These are phyloP conservation scores for Kradibia gibbosae DNA, from an alignment of 1,140 invertebrate species.

Conservation along the genomic window DNA sequence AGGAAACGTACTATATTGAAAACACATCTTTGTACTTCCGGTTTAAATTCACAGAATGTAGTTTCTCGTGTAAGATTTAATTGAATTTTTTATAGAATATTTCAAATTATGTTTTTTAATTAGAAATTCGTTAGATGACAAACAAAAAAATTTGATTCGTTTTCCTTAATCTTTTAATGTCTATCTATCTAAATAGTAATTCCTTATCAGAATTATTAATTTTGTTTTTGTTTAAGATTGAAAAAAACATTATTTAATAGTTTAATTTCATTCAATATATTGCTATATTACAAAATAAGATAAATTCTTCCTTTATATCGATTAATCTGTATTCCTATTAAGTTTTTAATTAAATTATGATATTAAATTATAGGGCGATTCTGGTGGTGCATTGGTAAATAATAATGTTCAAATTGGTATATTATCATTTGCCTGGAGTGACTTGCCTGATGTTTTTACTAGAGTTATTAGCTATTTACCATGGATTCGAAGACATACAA, in stretches of 20 bases:
- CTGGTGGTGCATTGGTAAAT: constrained; percentile 9
- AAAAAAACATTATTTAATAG: too few species aligned
- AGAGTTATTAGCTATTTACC: neutral
- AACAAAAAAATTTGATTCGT: too few species aligned
- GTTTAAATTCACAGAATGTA: neutral
- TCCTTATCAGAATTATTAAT: too few species aligned
- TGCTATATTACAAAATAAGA: too few species aligned
- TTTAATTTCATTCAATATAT: too few species aligned
- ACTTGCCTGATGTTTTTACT: constrained; percentile 27
- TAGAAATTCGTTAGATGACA: too few species aligned
- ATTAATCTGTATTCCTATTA: neutral
- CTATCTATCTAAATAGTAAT: too few species aligned
- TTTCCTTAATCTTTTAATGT: too few species aligned
- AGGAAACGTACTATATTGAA: neutral
- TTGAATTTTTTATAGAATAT: too few species aligned
- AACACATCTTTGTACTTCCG: neutral
- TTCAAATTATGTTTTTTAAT: too few species aligned
- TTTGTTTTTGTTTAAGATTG: too few species aligned
- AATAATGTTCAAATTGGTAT: constrained; percentile 25
- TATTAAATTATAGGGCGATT: constrained; percentile 27
- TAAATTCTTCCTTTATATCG: neutral
- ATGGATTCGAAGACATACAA: neutral
- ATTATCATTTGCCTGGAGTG: neutral
- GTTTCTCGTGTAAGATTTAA: constrained; percentile 3
- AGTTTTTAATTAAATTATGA: neutral